Conservation (phyloP, 37 sponge, comb jelly and placozoan species). For the Agelas oroides region DNA sequence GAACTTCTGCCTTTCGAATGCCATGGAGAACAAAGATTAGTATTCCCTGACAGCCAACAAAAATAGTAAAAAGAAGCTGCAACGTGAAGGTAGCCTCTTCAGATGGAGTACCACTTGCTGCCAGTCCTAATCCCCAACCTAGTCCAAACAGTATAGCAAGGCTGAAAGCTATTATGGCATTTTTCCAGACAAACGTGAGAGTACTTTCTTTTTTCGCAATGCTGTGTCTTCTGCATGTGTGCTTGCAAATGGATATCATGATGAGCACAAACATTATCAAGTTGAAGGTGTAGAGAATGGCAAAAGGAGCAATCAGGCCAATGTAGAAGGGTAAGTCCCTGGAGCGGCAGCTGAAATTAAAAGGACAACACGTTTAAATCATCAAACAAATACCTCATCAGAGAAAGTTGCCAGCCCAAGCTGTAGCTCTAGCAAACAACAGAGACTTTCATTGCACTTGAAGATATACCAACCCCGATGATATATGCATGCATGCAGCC, state of each 20-base stretch:
- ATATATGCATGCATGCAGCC: too few species aligned
- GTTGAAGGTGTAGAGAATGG: slow-evolving; percentile 54
- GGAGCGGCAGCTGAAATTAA: slow-evolving; percentile 55
- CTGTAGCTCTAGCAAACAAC: too few species aligned
- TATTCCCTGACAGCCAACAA: slow-evolving; percentile 43
- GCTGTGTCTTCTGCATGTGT: neutral
- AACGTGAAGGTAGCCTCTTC: neutral
- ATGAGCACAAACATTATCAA: slow-evolving; percentile 53
- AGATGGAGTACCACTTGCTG: slow-evolving; percentile 36
- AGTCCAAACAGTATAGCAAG: slow-evolving; percentile 66
- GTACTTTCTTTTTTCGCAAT: too few species aligned
- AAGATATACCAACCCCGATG: too few species aligned
- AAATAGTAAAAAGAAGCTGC: slow-evolving; percentile 64
- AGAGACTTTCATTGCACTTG: too few species aligned
- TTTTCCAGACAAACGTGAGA: too few species aligned
- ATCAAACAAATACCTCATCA: too few species aligned
- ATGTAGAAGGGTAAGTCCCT: slow-evolving; percentile 55
- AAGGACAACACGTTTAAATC: too few species aligned
- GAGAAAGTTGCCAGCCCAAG: too few species aligned
- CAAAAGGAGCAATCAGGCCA: slow-evolving; percentile 57
- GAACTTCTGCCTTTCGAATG: slow-evolving; percentile 36
- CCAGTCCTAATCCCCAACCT: slow-evolving; percentile 63
- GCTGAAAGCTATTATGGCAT: slow-evolving; percentile 8
- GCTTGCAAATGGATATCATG: neutral
- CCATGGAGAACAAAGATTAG: slow-evolving; percentile 33